phyloP scores from a whole-genome alignment of 2,113 vertebrate species.

The Grammomys surdaster region DNA sequence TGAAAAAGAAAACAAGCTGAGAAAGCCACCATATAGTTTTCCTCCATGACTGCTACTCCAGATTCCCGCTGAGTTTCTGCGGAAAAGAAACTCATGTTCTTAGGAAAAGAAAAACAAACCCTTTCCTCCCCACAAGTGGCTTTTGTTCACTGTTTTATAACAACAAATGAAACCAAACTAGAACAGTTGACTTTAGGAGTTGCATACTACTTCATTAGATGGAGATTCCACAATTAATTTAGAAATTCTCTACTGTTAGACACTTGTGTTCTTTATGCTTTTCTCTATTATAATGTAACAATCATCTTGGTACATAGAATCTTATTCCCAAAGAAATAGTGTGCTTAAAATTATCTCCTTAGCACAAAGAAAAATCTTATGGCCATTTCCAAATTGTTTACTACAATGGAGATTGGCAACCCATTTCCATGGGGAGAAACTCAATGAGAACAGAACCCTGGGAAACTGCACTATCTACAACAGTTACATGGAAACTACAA shows the following conservation, averaged over 20 bases:
- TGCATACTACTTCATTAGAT: background rate
- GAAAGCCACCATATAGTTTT: background rate
- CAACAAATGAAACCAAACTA: background rate
- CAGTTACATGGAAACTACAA: background rate
- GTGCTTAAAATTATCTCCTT: constrained; percentile 22
- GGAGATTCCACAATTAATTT: constrained; percentile 48
- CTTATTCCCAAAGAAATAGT: constrained; percentile 48
- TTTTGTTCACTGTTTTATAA: background rate
- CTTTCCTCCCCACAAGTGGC: background rate
- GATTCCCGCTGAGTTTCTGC: background rate
- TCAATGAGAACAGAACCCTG: background rate
- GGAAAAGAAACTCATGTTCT: background rate
- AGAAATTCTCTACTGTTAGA: background rate
- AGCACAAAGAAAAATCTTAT: constrained; percentile 25
- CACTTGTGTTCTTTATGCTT: background rate
- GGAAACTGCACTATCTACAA: background rate
- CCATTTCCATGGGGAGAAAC: background rate
- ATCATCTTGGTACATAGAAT: constrained; percentile 15
- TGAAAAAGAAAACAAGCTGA: background rate
- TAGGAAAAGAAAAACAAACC: background rate
- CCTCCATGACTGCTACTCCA: background rate
- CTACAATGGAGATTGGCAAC: background rate
- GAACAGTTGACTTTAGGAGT: constrained; percentile 8
- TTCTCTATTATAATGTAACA: constrained; percentile 4
- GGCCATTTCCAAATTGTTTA: constrained; percentile 11